Percentiles rank a stretch among this genome's conserved stretches.
These are phyloP conservation scores for Cryptus armator DNA, from an alignment of 2,888 invertebrate genomes.

Conservation along the genomic window DNA sequence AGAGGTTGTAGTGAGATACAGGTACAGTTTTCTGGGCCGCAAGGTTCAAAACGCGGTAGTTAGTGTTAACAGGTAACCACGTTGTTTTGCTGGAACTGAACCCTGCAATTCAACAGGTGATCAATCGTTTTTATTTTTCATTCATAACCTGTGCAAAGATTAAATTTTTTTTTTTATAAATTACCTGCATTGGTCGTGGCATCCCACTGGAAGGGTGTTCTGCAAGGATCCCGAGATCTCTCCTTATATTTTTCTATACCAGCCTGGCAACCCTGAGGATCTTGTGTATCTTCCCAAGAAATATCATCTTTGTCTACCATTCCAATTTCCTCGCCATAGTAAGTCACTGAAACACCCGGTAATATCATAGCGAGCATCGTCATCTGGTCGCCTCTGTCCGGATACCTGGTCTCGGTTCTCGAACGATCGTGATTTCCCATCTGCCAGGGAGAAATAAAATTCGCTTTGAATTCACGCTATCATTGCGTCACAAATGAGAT, in stretches of 20 bases:
- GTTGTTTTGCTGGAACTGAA: constrained; percentile 85
- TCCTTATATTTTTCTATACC: constrained; percentile 88
- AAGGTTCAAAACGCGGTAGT: constrained; percentile 88
- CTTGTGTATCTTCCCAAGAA: constrained; percentile 86
- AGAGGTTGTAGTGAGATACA: constrained; percentile 88
- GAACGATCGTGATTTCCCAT: constrained; percentile 93
- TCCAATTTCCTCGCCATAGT: constrained; percentile 94
- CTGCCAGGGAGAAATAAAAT: constrained; percentile 79
- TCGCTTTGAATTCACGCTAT: constrained; percentile 56
- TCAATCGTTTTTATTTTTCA: not conserved
- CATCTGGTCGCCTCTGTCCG: constrained; percentile 91
- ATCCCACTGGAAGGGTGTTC: constrained; percentile 94
- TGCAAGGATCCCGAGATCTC: constrained; percentile 90
- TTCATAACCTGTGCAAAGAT: not conserved
- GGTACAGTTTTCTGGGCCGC: constrained; percentile 85
- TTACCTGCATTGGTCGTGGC: constrained; percentile 87
- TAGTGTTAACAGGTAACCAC: constrained; percentile 90
- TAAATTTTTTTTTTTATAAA: not conserved
- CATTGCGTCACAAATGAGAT: not conserved
- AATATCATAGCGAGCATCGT: constrained; percentile 93
- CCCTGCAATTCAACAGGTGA: constrained; percentile 60
- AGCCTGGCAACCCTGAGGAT: constrained; percentile 87
- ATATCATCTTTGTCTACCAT: constrained; percentile 88
- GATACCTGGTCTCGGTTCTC: constrained; percentile 90
- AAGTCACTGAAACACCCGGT: constrained; percentile 94